Conservation (phyloP, 2,888 invertebrate species). For the Epinotia brunnichana region DNA sequence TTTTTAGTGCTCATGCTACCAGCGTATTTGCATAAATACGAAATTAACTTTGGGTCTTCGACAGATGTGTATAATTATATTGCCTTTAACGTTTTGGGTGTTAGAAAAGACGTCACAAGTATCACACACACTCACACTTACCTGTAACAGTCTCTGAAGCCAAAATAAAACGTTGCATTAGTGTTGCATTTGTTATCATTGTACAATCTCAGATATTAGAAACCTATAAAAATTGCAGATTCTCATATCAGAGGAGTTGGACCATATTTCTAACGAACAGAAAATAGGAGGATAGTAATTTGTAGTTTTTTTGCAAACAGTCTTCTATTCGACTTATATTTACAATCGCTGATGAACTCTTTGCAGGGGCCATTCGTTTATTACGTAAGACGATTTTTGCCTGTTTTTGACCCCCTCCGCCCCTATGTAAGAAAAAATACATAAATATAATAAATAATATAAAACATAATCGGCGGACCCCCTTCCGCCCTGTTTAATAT, state of each 20-base stretch:
- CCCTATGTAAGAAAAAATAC: no score
- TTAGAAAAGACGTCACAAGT: conserved; percentile 47
- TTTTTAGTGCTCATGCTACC: background rate
- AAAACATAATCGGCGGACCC: no score
- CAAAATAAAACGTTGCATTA: conserved; percentile 44
- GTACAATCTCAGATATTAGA: background rate
- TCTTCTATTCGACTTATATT: no score
- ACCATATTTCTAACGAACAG: background rate
- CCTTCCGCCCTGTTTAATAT: no score
- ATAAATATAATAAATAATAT: no score
- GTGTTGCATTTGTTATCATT: background rate
- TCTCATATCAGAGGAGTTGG: background rate
- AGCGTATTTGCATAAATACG: background rate
- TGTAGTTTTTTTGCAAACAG: background rate
- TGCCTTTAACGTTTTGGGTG: background rate
- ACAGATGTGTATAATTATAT: background rate
- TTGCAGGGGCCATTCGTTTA: no score
- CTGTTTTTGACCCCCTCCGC: no score
- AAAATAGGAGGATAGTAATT: background rate
- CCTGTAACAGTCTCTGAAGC: conserved; percentile 56
- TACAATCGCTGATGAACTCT: no score
- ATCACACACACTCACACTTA: conserved; percentile 49
- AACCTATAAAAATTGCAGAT: background rate
- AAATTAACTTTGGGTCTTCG: background rate
- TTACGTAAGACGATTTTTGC: no score